A percentile compares a stretch with the other conserved stretches of the same genome.
Conservation (phyloP, 1,140 invertebrate species). For the Linepithema humile region DNA sequence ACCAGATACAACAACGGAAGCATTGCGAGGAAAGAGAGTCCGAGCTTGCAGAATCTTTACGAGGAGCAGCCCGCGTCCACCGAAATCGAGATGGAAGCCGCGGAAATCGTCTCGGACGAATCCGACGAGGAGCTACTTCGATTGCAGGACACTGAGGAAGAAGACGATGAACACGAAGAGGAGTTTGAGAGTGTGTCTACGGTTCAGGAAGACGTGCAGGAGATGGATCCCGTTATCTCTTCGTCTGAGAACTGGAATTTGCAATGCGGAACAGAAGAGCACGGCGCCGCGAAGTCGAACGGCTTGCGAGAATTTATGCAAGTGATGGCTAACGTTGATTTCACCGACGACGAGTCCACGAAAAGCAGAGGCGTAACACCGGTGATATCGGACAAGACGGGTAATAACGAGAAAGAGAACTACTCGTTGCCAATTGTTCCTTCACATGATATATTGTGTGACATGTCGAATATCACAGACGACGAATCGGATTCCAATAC, state of each 20-base stretch:
- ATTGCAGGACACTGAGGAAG: not conserved
- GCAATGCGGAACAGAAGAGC: not conserved
- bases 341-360: slow-evolving; percentile 80
- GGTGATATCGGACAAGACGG: not conserved
- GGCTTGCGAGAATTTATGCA: not conserved
- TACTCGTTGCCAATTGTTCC: not conserved
- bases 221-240: not conserved
- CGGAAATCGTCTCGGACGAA: not conserved
- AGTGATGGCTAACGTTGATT: slow-evolving; percentile 66
- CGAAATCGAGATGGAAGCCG: not conserved
- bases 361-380: slow-evolving; percentile 38
- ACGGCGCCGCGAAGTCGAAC: slow-evolving; percentile 38
- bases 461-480: slow-evolving; percentile 75
- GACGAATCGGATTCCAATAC: slow-evolving; percentile 75
- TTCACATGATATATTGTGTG: slow-evolving; percentile 24
- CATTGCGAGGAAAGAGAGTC: not conserved
- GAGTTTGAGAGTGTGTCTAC: slow-evolving; percentile 73
- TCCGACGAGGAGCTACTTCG: slow-evolving; percentile 48
- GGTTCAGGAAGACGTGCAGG: slow-evolving; percentile 47
- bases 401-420: not conserved
- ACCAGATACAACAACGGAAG: slow-evolving; percentile 23
- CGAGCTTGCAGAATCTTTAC: not conserved
- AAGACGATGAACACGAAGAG: slow-evolving; percentile 65
- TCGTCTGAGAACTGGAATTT: not conserved
- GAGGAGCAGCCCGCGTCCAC: not conserved